A percentile compares a stretch with the other conserved stretches of the same genome.
phyloP scores from a whole-genome alignment of 2,797 vertebrate genomes.

The Sternarchorhynchus goeldii region DNA sequence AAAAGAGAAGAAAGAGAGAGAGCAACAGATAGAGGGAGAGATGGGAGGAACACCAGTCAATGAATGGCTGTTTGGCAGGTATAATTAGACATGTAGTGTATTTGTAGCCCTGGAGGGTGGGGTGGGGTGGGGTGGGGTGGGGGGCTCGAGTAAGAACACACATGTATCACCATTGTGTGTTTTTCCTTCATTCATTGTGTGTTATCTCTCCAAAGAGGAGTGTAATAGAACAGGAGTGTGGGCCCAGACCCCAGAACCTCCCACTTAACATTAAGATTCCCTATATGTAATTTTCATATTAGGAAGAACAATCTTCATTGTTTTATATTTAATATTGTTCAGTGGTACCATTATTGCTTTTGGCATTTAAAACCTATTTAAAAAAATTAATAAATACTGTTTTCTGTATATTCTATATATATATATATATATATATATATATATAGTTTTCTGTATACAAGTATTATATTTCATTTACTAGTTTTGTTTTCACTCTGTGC shows the following conservation, averaged over 20 bases:
- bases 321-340: no score
- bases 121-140: constrained; percentile 80
- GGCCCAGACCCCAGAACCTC: background rate
- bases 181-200: constrained; percentile 64
- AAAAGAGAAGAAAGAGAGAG: constrained; percentile 73
- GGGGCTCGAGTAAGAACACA: constrained; percentile 49
- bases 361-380: no score
- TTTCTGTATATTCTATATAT: no score
- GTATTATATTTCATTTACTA: no score
- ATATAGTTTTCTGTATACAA: no score
- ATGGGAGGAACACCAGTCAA: constrained; percentile 58
- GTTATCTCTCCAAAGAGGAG: constrained; percentile 49
- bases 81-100: constrained; percentile 89
- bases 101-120: constrained; percentile 83
- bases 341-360: no score
- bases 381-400: no score
- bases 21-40: constrained; percentile 79
- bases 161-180: constrained; percentile 79
- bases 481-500: no score
- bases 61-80: constrained; percentile 81
- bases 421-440: no score
- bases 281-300: no score
- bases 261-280: background rate
- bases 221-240: constrained; percentile 51
- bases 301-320: no score